A percentile compares a stretch with the other conserved stretches of the same genome.
phyloP scores from a whole-genome alignment of 2,888 invertebrate species.

The Teleogryllus oceanicus region DNA sequence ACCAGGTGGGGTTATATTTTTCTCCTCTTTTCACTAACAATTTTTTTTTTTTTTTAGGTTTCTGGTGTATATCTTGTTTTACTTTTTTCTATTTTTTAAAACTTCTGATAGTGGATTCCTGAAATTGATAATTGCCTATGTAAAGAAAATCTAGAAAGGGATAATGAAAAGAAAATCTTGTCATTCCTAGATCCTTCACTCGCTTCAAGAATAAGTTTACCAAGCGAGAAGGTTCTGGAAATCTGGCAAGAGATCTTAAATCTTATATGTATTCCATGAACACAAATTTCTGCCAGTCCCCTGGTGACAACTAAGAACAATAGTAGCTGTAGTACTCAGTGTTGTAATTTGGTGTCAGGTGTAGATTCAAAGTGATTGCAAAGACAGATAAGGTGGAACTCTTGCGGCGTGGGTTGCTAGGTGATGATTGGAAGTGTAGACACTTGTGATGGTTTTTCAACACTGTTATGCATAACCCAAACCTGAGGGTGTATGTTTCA shows the following conservation, averaged over 20 bases:
- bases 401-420: neutral
- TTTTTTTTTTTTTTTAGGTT: neutral
- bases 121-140: too few species aligned
- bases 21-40: neutral
- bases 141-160: too few species aligned
- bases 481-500: neutral
- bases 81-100: neutral
- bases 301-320: neutral
- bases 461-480: neutral
- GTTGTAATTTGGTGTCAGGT: neutral
- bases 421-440: neutral
- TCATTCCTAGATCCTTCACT: neutral
- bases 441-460: neutral
- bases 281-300: neutral
- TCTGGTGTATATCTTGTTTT: slow-evolving; percentile 5
- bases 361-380: too few species aligned
- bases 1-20: neutral
- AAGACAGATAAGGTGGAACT: neutral
- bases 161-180: too few species aligned
- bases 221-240: neutral
- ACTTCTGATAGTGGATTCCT: neutral
- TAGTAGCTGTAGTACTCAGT: neutral
- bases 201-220: neutral
- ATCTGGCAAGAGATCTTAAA: neutral
- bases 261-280: neutral